Base-by-base conservation (phyloP, 1,140 invertebrate species). In the Cataglyphis hispanica region DNA sequence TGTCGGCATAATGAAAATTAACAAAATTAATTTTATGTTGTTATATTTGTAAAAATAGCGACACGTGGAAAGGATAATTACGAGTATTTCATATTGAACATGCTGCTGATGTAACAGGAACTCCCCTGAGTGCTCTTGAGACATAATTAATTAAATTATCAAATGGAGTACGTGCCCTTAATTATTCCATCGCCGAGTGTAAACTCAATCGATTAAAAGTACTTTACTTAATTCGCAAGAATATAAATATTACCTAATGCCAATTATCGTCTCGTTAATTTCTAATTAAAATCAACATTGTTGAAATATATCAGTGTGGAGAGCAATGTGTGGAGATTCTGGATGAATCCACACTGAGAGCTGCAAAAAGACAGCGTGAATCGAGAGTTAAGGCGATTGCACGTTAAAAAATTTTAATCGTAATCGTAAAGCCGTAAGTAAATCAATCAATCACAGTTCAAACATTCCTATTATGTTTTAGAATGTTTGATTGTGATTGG, bases 141-240 rank as follows among this genome's bases (percentile, higher is more conserved):
- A 72, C 11, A 25, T 72, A 72, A 81, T 81, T 72, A 78, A n/a
- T 34, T 40, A 67, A 78, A 78, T 25, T 78, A 25, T 70, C 70
- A 81, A 34, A 40, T 72, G 66, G 19, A 70, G n/a, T 43, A 43
- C 34, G 25, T 10, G 16, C 77, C n/a, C 22, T 81, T 81, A 81
- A 81, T 81, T 81, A 81, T 10, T 56, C 5, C 6, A 27, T 6
- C 34, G 58, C 27, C 19, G 25, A 81, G 34, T 58, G 34, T 58
- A 40, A 80, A 43, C 1, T 50, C 13, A 31, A 78, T 81, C 34
- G 34, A 31, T 11, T 81, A 27, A 70, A 70, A 58, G 4, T 81
- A 27, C 16, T 6, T 58, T 37, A 6, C 5, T 13, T 25, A 27
- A 56, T 69, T 66, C 16, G 2, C 19, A n/a, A 5, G 19, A 69